These are phyloP conservation scores for Nematolebias whitei DNA, from an alignment of 2,113 vertebrate genomes.

Conservation along the genomic window DNA sequence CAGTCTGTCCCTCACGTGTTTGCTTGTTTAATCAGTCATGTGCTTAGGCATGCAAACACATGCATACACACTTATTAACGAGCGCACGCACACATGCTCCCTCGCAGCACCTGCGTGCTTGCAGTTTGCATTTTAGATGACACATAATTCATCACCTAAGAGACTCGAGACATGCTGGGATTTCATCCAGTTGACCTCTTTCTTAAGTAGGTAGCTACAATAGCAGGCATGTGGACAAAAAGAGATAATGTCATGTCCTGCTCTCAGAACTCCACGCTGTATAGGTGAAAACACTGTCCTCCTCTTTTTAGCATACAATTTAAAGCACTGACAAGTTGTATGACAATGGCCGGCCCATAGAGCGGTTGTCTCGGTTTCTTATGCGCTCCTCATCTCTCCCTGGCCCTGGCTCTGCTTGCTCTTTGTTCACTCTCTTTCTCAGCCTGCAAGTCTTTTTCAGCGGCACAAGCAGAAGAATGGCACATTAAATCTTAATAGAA, in stretches of 20 bases:
- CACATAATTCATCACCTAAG: slow-evolving; percentile 64
- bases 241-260: slow-evolving; percentile 45
- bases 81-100: slow-evolving; percentile 18
- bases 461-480: slow-evolving; percentile 79
- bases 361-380: slow-evolving; percentile 54
- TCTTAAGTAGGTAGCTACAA: slow-evolving; percentile 66
- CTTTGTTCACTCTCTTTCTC: slow-evolving; percentile 77
- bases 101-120: slow-evolving; percentile 66
- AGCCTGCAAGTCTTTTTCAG: slow-evolving; percentile 74
- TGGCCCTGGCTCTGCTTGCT: slow-evolving; percentile 64
- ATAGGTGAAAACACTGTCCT: slow-evolving; percentile 32
- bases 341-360: slow-evolving; percentile 50
- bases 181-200: slow-evolving; percentile 72
- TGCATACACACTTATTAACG: slow-evolving; percentile 35
- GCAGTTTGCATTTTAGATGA: slow-evolving; percentile 61
- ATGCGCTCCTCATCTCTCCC: slow-evolving; percentile 53
- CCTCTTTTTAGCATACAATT: slow-evolving; percentile 33
- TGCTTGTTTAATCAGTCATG: slow-evolving; percentile 62
- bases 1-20: slow-evolving; percentile 46
- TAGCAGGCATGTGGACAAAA: slow-evolving; percentile 52
- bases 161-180: slow-evolving; percentile 62
- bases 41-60: slow-evolving; percentile 49
- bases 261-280: slow-evolving; percentile 25
- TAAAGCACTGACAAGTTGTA: slow-evolving; percentile 39
- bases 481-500: slow-evolving; percentile 86